phyloP scores from a whole-genome alignment of 2,888 invertebrate genomes.

The Hemicrepidius hirtus region DNA sequence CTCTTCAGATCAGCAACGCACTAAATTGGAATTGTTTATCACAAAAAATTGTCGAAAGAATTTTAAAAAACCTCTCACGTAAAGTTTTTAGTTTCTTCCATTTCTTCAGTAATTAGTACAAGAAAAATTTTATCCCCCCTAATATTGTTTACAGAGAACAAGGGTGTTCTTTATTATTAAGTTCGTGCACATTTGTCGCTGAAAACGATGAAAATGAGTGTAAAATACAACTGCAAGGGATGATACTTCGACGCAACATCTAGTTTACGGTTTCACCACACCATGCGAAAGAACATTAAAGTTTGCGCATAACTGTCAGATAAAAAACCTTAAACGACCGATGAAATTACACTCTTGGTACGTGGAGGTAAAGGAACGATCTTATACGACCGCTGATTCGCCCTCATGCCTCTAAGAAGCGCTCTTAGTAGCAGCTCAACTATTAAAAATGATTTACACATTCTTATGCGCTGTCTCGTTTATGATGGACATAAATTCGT shows the following conservation, averaged over 20 bases:
- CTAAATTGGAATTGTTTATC: conserved; percentile 25
- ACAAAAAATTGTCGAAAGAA: background rate
- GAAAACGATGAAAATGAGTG: conserved; percentile 45
- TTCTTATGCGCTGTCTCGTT: conserved; percentile 48
- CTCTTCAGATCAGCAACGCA: conserved; percentile 21
- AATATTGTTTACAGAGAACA: background rate
- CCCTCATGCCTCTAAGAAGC: conserved; percentile 45
- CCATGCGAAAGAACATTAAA: conserved; percentile 60
- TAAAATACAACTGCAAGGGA: conserved; percentile 48
- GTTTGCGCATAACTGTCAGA: conserved; percentile 62
- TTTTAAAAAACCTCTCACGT: background rate
- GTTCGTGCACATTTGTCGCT: conserved; percentile 38
- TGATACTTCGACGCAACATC: conserved; percentile 50
- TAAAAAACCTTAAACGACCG: conserved; percentile 61
- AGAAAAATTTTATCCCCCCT: too few species aligned
- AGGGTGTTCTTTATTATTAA: conserved; percentile 25
- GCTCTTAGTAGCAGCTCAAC: conserved; percentile 49
- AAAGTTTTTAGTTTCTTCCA: background rate
- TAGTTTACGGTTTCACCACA: conserved; percentile 51
- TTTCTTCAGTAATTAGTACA: too few species aligned
- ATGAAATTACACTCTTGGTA: conserved; percentile 60
- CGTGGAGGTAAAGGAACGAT: conserved; percentile 56
- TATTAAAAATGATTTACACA: conserved; percentile 54
- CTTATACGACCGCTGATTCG: conserved; percentile 55
- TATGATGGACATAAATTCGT: conserved; percentile 51